Evolutionary conservation across 2,113 vertebrate genomes (phyloP), one percentile per base, ranked within the genome.

Genomic region (Eonycteris spelaea): DNA sequence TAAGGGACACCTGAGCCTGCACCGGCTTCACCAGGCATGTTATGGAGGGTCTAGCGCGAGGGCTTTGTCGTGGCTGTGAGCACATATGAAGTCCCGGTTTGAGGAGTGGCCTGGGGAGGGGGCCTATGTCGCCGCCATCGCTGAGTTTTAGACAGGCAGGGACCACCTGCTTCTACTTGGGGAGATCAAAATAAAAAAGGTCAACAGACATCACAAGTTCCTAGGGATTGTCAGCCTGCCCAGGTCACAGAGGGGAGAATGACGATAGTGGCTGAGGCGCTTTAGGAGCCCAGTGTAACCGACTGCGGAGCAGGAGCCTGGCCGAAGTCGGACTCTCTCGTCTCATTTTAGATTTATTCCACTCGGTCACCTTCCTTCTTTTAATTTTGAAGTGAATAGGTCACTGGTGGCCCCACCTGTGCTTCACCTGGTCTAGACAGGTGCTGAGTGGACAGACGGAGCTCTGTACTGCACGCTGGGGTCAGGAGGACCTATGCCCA

Each of bases 221-320:
- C 53, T 77, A 26, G 19, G 67, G 45, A 11, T 3, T 16, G 67
- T 35, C 53, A 30, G 35, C 53, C 43, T 24, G 65, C 53, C 35
- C 5, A 1, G 67, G 75, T 21, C 51, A n/a, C 48, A 11, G 38
- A 33, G 19, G 21, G 19, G 43, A 16, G 3, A 26, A 26, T 2
- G 53, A 22, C 48, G 28, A 16, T 33, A 57, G 55, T 10, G 19
- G 0, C 35, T 2, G 28, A 38, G 15, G 71, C 8, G 4, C 6
- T 1, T 7, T 2, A 1, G 33, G 28, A 15, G 40, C 61, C 30
- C 1, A 1, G 2, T 3, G 0, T 26, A 19, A 30, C 10, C 3
- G 5, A 30, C 10, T 13, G 48, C 19, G 16, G 89, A 61, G 53
- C 40, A n/a, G 59, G 18, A 24, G 35, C 33, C 11, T 48, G 53